Evolutionary conservation across 1,140 invertebrate species (phyloP), one percentile per base, ranked within the genome.

Genomic region (Conus ventricosus): DNA sequence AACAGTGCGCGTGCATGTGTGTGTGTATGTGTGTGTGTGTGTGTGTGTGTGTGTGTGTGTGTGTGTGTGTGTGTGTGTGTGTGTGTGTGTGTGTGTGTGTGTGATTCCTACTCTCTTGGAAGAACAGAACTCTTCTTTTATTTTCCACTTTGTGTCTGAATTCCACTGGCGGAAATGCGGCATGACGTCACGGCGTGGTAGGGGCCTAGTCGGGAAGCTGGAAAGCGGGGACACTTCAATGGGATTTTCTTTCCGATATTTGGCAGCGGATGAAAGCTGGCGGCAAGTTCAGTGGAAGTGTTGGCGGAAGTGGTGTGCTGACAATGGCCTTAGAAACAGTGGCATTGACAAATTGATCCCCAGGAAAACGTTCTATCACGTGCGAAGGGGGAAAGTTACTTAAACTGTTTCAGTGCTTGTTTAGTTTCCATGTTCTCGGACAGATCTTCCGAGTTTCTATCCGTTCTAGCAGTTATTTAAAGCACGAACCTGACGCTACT

Each of bases 321-420:
- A 53, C 60, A 75, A 71, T 17, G 39, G 17, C 63, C 25, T n/a
- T 54, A n/a, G 63, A 51, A 54, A 55, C 20, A 85, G 71, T 75
- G 60, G 60, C 60, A 51, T 71, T 63, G 71, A 76, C 63, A 85
- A 85, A 85, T 85, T 84, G 82, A 84, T 84, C 82, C 27, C 82
- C 25, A 63, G 67, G 25, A 85, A 63, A 54, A 85, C 60, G 53
- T 85, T 63, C 81, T 23, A 84, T 67, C 4, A 57, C 39, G 54
- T 15, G 71, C 54, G n/a, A 76, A 27, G 39, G 80, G 53, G 25
- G 53, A 57, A 76, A 84, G 60, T 60, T 15, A 67, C 10, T 27
- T 27, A 0, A 67, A 6, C 11, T 39, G n/a, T 53, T 39, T 0
- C 8, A 25, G 51, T 51, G 6, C 25, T 53, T 80, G 78, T 27